Conservation (phyloP, 2,888 invertebrate genomes). For the Apamea sordens region DNA sequence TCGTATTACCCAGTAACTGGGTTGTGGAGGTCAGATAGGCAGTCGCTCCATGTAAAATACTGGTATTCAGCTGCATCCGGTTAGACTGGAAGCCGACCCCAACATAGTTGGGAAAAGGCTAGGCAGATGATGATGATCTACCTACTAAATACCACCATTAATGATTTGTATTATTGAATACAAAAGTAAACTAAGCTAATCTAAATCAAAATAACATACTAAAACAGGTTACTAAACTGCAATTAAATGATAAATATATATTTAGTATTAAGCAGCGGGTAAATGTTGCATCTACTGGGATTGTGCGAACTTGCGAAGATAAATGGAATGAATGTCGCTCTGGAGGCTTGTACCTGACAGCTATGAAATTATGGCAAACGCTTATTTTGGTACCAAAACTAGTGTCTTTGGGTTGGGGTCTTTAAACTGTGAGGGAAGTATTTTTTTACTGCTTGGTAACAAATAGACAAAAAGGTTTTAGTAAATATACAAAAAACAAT, state of each 20-base stretch:
- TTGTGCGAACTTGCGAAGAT: conserved; percentile 70
- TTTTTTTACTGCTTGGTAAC: background rate
- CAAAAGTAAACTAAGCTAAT: background rate
- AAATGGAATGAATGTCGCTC: conserved; percentile 76
- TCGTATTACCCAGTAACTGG: too few relatives aligned
- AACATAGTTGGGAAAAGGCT: too few relatives aligned
- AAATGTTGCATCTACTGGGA: conserved; percentile 58
- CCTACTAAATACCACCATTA: too few relatives aligned
- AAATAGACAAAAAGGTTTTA: background rate
- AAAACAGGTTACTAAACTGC: conserved; percentile 22
- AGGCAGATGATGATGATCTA: too few relatives aligned
- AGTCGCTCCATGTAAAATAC: too few relatives aligned
- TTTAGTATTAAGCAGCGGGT: conserved; percentile 44
- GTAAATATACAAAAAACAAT: too few relatives aligned
- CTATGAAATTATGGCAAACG: conserved; percentile 73
- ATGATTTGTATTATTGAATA: background rate
- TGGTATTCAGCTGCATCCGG: too few relatives aligned
- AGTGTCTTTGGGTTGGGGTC: conserved; percentile 26
- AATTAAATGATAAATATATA: conserved; percentile 53
- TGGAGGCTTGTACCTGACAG: conserved; percentile 70
- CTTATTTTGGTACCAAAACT: conserved; percentile 65
- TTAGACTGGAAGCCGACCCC: too few relatives aligned
- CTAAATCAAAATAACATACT: background rate
- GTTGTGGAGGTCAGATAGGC: too few relatives aligned
- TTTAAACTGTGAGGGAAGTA: background rate